Conservation (phyloP, 2,888 invertebrate species). For the Drosophila rellima region DNA sequence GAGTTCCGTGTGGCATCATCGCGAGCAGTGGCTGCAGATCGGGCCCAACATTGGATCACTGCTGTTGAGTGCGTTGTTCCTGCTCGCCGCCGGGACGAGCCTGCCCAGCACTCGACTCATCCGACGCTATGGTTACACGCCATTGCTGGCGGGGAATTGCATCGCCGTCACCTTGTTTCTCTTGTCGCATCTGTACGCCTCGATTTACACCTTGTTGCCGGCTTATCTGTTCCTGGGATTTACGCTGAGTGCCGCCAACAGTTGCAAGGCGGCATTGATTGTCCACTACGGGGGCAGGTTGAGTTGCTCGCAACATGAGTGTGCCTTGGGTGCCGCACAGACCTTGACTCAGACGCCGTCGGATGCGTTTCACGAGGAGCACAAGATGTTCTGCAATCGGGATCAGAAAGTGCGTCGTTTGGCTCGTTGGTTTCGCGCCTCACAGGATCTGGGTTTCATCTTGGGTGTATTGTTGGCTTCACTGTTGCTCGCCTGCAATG, state of each 20-base stretch:
- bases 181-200: slow-evolving; percentile 88
- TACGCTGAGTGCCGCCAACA: slow-evolving; percentile 86
- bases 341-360: slow-evolving; percentile 49
- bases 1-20: slow-evolving; percentile 85
- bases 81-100: slow-evolving; percentile 88
- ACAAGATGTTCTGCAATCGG: slow-evolving; percentile 85
- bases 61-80: slow-evolving; percentile 88
- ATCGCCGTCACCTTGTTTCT: slow-evolving; percentile 88
- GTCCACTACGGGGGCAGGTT: slow-evolving; percentile 84
- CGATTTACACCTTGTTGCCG: slow-evolving; percentile 87
- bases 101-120: slow-evolving; percentile 87
- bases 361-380: slow-evolving; percentile 83
- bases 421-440: slow-evolving; percentile 87
- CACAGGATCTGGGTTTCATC: slow-evolving; percentile 88
- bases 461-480: slow-evolving; percentile 87
- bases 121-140: slow-evolving; percentile 87
- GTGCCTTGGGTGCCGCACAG: slow-evolving; percentile 59
- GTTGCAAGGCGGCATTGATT: slow-evolving; percentile 83
- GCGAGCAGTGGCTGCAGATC: slow-evolving; percentile 84
- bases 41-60: slow-evolving; percentile 87
- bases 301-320: slow-evolving; percentile 85
- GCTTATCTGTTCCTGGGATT: slow-evolving; percentile 88
- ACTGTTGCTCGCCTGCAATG: slow-evolving; percentile 85
- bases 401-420: slow-evolving; percentile 86
- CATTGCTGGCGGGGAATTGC: slow-evolving; percentile 86